phyloP scores from a whole-genome alignment of 2,888 invertebrate species.

The Margaritifera margaritifera region DNA sequence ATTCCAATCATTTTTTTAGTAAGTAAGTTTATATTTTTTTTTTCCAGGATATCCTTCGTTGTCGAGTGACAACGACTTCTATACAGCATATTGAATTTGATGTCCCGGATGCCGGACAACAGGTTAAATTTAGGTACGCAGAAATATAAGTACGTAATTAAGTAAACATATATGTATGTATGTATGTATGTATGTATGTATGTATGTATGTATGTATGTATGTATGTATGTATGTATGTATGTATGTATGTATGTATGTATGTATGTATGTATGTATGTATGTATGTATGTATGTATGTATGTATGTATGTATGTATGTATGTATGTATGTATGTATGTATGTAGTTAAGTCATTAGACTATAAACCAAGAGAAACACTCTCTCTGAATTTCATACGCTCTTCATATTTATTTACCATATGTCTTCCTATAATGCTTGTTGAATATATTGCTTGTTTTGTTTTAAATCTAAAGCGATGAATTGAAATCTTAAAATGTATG shows the following conservation, averaged over 20 bases:
- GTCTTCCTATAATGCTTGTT: too few species aligned
- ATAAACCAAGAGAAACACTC: too few species aligned
- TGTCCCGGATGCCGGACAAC: conserved; percentile 57
- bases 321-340: conserved; percentile 6
- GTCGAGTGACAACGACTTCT: conserved; percentile 77
- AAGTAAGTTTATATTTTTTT: background rate
- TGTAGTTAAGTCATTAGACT: too few species aligned
- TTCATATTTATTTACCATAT: too few species aligned
- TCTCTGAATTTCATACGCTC: too few species aligned
- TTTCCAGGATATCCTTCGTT: conserved; percentile 82
- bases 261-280: conserved; percentile 4
- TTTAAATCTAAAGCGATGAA: too few species aligned
- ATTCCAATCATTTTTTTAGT: background rate
- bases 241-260: conserved; percentile 5
- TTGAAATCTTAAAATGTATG: too few species aligned
- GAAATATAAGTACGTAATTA: background rate
- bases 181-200: background rate
- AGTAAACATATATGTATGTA: too few species aligned
- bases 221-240: conserved; percentile 4
- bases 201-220: conserved; percentile 2
- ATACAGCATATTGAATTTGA: conserved; percentile 67
- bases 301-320: conserved; percentile 5
- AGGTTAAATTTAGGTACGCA: conserved; percentile 62
- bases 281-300: conserved; percentile 5
- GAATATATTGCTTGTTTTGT: too few species aligned